Evolutionary conservation across 2,888 invertebrate species (phyloP), one percentile per base, ranked within the genome.

Genomic region (Netelia melanura): DNA sequence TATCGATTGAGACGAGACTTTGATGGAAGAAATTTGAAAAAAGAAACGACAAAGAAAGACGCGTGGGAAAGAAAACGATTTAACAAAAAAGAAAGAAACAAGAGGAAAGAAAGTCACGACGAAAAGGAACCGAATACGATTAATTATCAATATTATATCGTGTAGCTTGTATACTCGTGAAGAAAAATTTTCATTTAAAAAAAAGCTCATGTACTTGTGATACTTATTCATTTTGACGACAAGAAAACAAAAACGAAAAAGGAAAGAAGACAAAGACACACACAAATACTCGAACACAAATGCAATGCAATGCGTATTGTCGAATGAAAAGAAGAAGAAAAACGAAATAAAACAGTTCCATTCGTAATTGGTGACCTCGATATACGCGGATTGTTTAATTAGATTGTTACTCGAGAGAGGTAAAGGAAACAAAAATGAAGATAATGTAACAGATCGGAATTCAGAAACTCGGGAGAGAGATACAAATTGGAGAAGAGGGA

Each of bases 121-220:
- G 23, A 76, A 79, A 17, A 79, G 14, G 43, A 65, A 58, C 21
- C 38, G 48, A 48, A 52, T 78, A 71, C 76, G 77, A 80, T 85
- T 85, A 76, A 85, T 83, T 72, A 75, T 14, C 38, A 80, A 38
- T 65, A 84, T 84, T 68, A 84, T 84, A 48, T 48, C 14, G 48
- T 48, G 48, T 84, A 81, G 80, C 84, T 81, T 81, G 84, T 77
- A 72, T 83, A 79, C 74, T 77, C 81, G 72, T 81, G 67, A 84
- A 84, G 80, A 80, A 75, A 78, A 84, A 75, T 71, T 80, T 84
- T 71, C 23, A 52, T 84, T 80, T 43, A 38, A 83, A 65, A 81
- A 74, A 76, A 71, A 70, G 65, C 83, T 83, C 75, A 76, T 80
- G 75, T 80, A 80, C 76, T 80, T 76, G 65, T 84, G 80, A 80